Percentiles rank a stretch among this genome's conserved stretches.
These are phyloP conservation scores for Lepidocyrtoides sp. DNA, from an alignment of 2,888 invertebrate species.

Conservation along the genomic window DNA sequence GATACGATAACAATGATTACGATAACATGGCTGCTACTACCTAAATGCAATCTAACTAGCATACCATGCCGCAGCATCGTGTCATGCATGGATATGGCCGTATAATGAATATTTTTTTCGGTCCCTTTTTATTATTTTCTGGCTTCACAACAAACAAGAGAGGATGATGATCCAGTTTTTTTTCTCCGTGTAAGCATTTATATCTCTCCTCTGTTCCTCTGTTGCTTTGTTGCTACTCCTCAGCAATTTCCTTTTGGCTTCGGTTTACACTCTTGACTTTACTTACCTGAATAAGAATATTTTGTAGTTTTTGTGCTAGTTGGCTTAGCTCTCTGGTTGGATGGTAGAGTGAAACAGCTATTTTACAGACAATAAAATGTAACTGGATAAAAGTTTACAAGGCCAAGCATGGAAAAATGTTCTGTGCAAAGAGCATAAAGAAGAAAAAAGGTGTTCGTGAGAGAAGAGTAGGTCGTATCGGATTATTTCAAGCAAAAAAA, in stretches of 20 bases:
- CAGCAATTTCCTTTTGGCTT: constrained; percentile 1
- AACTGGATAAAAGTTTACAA: constrained; percentile 10
- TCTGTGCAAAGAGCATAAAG: neutral
- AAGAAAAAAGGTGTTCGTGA: neutral
- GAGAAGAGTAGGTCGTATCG: neutral
- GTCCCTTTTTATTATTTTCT: neutral
- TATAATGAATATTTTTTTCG: constrained; percentile 7
- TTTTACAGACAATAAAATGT: constrained; percentile 4
- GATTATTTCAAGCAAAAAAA: neutral
- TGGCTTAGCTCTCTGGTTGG: neutral
- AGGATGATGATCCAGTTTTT: neutral
- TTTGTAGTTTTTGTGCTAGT: neutral
- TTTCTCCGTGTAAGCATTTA: neutral
- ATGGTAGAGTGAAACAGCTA: neutral
- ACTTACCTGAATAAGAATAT: neutral
- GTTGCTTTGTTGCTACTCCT: neutral
- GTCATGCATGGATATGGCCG: constrained; percentile 25
- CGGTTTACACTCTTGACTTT: neutral
- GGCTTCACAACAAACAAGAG: no score
- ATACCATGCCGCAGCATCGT: constrained; percentile 1
- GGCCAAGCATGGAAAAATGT: neutral
- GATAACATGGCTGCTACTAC: neutral
- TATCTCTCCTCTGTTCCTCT: neutral
- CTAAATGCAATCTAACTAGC: no score
- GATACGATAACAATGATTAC: constrained; percentile 23